A percentile compares a stretch with the other conserved stretches of the same genome.
Evolutionary conservation across 2,113 vertebrate genomes (phyloP).

Genomic region (Oenanthe oenanthe): DNA sequence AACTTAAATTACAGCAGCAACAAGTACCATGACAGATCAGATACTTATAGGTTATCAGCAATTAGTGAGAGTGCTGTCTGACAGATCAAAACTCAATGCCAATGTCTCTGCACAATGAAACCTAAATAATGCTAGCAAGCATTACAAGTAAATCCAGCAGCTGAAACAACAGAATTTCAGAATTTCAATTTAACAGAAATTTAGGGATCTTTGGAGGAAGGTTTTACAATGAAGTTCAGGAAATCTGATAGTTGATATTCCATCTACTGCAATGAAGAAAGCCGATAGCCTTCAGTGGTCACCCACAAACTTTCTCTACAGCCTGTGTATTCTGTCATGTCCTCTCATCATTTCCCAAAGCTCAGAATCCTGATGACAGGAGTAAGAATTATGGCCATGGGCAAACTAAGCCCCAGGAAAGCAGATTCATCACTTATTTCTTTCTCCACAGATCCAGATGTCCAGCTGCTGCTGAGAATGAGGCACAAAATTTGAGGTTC

Average conservation of each 20-base stretch:
- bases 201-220: neutral
- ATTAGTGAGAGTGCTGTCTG: neutral
- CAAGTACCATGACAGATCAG: neutral
- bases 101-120: neutral
- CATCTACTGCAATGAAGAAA: neutral
- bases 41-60: neutral
- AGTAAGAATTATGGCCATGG: neutral
- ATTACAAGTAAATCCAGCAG: neutral
- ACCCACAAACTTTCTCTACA: neutral
- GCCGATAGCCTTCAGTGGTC: neutral
- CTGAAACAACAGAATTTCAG: neutral
- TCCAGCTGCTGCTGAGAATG: neutral
- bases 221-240: neutral
- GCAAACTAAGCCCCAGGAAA: neutral
- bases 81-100: neutral
- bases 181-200: neutral
- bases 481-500: neutral
- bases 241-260: neutral
- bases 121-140: neutral
- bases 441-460: neutral
- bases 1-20: neutral
- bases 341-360: neutral
- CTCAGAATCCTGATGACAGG: neutral
- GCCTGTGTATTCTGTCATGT: neutral
- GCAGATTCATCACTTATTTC: neutral